Percentiles rank a stretch among this genome's conserved stretches.
Evolutionary conservation across 92 coral and sea anemone species (phyloP).

Genomic region (Ricordea florida): DNA sequence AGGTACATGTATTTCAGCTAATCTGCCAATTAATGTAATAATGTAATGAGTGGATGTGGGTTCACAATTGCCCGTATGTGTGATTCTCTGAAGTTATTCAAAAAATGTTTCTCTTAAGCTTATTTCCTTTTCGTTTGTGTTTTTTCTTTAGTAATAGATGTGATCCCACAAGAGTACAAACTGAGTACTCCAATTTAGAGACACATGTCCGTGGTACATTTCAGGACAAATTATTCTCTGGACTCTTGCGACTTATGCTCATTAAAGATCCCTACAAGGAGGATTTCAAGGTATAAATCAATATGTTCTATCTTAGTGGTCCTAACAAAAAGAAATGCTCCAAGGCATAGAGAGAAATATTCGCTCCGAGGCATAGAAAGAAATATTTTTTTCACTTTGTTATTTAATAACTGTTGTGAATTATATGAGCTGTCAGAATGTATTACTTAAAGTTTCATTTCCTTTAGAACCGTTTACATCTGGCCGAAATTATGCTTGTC

Average conservation of each 20-base stretch:
- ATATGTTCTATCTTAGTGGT: not conserved
- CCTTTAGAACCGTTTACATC: constrained; percentile 41
- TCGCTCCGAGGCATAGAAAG: not conserved
- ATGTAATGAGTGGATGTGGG: not conserved
- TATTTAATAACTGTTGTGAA: not conserved
- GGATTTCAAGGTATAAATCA: constrained; percentile 30
- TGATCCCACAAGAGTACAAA: constrained; percentile 23
- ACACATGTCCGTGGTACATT: constrained; percentile 32
- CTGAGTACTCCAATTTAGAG: constrained; percentile 29
- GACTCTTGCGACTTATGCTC: constrained; percentile 30
- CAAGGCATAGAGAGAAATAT: no score
- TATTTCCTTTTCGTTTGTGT: not conserved
- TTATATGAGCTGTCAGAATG: not conserved
- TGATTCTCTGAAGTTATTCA: constrained; percentile 8
- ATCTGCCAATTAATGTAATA: not conserved
- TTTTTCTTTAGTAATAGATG: constrained; percentile 30
- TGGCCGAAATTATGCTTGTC: constrained; percentile 56
- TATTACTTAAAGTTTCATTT: constrained; percentile 3
- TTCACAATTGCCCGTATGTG: not conserved
- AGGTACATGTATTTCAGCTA: constrained; percentile 7
- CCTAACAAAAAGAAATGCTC: not conserved
- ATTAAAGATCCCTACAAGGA: constrained; percentile 46
- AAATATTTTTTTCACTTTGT: not conserved
- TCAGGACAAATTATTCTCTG: constrained; percentile 46
- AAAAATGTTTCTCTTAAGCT: not conserved